phyloP scores from a whole-genome alignment of 2,888 invertebrate species.

The Xylocampa areola region DNA sequence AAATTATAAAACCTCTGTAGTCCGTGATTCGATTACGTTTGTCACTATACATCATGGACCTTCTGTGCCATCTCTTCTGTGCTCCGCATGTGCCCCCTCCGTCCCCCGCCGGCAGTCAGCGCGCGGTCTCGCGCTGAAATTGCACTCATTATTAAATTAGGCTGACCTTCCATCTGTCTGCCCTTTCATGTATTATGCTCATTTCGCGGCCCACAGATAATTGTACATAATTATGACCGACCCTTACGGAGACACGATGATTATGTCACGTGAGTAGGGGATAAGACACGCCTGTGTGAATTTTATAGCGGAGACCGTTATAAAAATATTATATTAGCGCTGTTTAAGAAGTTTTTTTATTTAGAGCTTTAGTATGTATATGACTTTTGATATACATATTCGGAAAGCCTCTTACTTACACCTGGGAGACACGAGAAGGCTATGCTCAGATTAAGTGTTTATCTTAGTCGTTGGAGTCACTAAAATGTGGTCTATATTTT shows the following conservation, averaged over 20 bases:
- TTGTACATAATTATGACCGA: slow-evolving; percentile 9
- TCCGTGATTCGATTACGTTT: too few species aligned
- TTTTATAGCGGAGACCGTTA: slow-evolving; percentile 1
- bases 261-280: slow-evolving; percentile 1
- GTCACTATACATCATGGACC: background rate
- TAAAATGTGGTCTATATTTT: too few species aligned
- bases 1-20: too few species aligned
- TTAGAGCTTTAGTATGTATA: too few species aligned
- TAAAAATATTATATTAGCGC: too few species aligned
- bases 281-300: slow-evolving; percentile 5
- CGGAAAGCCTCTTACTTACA: too few species aligned
- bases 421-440: too few species aligned
- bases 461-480: too few species aligned
- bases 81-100: background rate
- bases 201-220: slow-evolving; percentile 14
- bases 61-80: slow-evolving; percentile 5
- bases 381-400: too few species aligned
- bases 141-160: slow-evolving; percentile 55
- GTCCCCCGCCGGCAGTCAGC: background rate
- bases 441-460: too few species aligned
- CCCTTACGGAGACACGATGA: background rate
- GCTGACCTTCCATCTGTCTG: slow-evolving; percentile 48
- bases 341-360: too few species aligned
- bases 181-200: slow-evolving; percentile 36
- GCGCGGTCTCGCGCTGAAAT: slow-evolving; percentile 27